Evolutionary conservation across 2,113 vertebrate species (phyloP).

Genomic region (Otocyon megalotis): DNA sequence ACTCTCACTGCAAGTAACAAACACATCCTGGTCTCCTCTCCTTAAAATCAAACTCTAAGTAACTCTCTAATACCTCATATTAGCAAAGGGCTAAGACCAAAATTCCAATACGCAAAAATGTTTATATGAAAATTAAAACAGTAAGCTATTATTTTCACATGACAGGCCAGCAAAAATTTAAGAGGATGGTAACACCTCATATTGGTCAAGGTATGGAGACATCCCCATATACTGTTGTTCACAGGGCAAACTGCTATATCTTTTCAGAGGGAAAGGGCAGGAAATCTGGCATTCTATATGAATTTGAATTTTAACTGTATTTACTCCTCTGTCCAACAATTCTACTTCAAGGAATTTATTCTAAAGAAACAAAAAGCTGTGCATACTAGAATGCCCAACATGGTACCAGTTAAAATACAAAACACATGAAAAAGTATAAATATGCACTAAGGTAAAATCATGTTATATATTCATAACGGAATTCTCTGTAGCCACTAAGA

Average conservation of each 20-base stretch:
- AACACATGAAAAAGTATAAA: background rate
- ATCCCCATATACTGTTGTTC: background rate
- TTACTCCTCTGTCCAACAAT: background rate
- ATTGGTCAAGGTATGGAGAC: background rate
- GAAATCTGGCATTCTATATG: background rate
- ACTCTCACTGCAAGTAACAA: background rate
- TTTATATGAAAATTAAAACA: background rate
- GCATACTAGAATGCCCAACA: background rate
- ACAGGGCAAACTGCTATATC: background rate
- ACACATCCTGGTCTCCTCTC: background rate
- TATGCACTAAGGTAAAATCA: background rate
- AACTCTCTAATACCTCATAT: background rate
- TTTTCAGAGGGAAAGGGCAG: background rate
- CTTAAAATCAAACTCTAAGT: background rate
- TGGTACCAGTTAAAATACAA: background rate
- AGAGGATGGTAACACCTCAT: background rate
- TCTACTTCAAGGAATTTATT: background rate
- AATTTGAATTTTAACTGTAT: background rate
- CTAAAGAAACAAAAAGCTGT: constrained; percentile 4
- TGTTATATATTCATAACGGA: background rate
- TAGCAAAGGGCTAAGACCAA: background rate
- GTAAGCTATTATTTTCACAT: background rate
- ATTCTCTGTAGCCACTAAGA: background rate
- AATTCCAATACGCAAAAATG: background rate
- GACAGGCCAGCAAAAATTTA: background rate